A percentile compares a stretch with the other conserved stretches of the same genome.
Conservation (phyloP, 1,140 invertebrate genomes). For the Pygmarrhopalites habei region DNA sequence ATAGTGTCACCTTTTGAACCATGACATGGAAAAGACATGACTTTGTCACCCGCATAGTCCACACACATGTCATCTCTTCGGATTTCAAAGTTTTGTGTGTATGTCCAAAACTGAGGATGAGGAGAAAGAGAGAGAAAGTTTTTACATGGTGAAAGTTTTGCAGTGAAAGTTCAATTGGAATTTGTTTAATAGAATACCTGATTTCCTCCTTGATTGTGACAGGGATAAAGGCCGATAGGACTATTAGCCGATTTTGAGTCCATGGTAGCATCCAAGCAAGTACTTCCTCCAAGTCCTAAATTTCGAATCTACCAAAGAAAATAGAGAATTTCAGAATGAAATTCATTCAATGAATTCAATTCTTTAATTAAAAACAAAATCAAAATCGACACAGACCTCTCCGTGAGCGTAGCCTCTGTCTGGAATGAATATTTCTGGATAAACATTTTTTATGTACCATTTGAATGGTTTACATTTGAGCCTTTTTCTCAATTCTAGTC, state of each 20-base stretch:
- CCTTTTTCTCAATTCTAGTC: conserved; percentile 62
- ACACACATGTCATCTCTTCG: conserved; percentile 13
- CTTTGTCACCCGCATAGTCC: conserved; percentile 11
- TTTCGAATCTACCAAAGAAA: conserved; percentile 19
- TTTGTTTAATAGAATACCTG: conserved; percentile 57
- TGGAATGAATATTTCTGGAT: conserved; percentile 94
- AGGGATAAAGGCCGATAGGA: conserved; percentile 44
- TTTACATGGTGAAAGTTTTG: background rate
- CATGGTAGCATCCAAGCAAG: conserved; percentile 19
- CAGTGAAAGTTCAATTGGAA: background rate
- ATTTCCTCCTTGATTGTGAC: conserved; percentile 94
- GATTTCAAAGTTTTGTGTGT: conserved; percentile 11
- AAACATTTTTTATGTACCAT: conserved; percentile 96
- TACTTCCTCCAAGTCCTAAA: conserved; percentile 2
- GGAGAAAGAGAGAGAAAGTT: background rate
- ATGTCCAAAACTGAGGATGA: conserved; percentile 10
- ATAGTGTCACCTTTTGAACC: too few species aligned
- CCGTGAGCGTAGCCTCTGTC: conserved; percentile 89
- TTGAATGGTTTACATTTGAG: conserved; percentile 93
- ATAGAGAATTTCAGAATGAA: background rate
- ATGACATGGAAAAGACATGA: conserved; percentile 14
- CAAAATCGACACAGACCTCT: conserved; percentile 48
- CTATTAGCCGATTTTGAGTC: background rate
- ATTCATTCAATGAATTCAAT: background rate
- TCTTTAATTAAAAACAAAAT: background rate